A percentile compares a stretch with the other conserved stretches of the same genome.
These are phyloP conservation scores for Turritopsis rubra DNA, from an alignment of 30 jellyfish, hydroid and myxozoan species.

Conservation along the genomic window DNA sequence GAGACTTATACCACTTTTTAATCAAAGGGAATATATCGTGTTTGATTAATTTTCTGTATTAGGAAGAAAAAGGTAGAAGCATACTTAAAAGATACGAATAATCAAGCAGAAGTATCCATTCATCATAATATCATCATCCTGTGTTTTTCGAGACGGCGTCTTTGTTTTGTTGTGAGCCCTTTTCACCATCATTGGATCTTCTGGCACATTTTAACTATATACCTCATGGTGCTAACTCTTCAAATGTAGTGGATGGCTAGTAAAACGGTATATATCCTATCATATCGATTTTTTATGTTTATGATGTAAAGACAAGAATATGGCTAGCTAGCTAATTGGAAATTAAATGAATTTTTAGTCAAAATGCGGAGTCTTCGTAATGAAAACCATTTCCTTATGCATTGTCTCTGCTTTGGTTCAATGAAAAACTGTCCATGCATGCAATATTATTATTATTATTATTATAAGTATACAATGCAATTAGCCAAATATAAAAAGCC, in stretches of 20 bases:
- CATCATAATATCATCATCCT: too few species aligned
- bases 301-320: too few species aligned
- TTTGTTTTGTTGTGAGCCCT: background rate
- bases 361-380: too few species aligned
- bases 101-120: background rate
- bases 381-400: too few species aligned
- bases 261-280: background rate
- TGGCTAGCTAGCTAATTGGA: too few species aligned
- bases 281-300: background rate
- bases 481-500: too few species aligned
- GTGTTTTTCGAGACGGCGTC: background rate
- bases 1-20: background rate
- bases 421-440: too few species aligned
- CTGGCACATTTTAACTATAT: background rate
- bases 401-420: too few species aligned
- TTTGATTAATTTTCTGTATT: background rate
- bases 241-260: background rate
- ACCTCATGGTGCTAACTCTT: background rate
- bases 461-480: too few species aligned
- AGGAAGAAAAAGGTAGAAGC: background rate
- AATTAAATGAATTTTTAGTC: too few species aligned
- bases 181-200: background rate
- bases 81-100: background rate
- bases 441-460: too few species aligned
- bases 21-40: background rate